These are phyloP conservation scores for Pterostichus niger DNA, from an alignment of 2,888 invertebrate species.

Conservation along the genomic window DNA sequence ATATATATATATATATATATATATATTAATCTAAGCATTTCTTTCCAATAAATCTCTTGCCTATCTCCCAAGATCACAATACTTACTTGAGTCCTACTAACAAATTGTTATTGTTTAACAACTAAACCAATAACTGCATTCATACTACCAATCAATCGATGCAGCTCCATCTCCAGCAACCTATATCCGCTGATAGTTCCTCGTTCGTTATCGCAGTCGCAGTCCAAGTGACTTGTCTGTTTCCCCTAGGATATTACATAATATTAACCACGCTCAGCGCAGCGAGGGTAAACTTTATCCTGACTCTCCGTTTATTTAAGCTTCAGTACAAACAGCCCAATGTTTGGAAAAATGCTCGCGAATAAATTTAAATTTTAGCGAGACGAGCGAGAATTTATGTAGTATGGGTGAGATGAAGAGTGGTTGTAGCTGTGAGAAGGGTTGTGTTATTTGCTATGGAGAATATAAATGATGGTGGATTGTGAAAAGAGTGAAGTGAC, in stretches of 20 bases:
- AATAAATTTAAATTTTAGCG: constrained; percentile 56
- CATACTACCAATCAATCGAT: too few relatives aligned
- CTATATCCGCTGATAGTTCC: neutral
- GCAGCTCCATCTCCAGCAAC: neutral
- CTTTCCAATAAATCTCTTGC: too few relatives aligned
- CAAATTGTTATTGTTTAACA: too few relatives aligned
- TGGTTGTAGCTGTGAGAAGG: neutral
- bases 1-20: too few relatives aligned
- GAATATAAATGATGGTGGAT: constrained; percentile 6
- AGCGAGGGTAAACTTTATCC: constrained; percentile 11
- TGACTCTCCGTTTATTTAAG: constrained; percentile 51
- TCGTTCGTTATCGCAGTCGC: constrained; percentile 12
- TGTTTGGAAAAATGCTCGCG: constrained; percentile 54
- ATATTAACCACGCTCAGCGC: constrained; percentile 13
- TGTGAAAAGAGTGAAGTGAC: neutral
- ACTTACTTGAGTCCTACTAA: too few relatives aligned
- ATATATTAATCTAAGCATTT: too few relatives aligned
- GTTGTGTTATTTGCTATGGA: neutral
- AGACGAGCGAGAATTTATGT: constrained; percentile 13
- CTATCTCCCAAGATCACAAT: too few relatives aligned
- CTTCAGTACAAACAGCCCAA: constrained; percentile 28
- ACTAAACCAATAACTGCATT: too few relatives aligned
- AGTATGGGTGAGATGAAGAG: neutral
- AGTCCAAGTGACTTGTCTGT: neutral
- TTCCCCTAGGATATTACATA: neutral